Base-by-base conservation (phyloP, 2,113 vertebrate genomes). In the Leptobrachium ailaonicum region DNA sequence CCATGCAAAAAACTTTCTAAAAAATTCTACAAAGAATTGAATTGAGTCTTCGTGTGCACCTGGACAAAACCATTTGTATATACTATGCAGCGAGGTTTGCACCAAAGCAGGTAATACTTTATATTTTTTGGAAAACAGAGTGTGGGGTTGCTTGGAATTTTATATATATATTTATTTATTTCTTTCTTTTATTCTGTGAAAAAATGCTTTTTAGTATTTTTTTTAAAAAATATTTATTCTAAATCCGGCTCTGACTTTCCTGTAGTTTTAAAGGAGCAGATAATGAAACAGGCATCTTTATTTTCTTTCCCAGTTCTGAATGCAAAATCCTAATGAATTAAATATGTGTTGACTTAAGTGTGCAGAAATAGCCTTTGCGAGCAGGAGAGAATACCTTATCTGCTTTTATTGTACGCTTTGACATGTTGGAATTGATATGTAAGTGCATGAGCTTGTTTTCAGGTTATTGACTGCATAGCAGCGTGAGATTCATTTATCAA, bases 271-370 rank as follows among this genome's bases (percentile, higher is more conserved):
- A 41, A 41, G 41, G 41, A 41, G 20, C 64, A 2, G 32, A 40
- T 13, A 69, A 69, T 54, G 12, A 68, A 69, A 13, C 42, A 69
- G 45, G 45, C 42, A 44, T 10, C 42, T 44, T 69, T 69, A 69
- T 11, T n/a, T 45, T 44, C 42, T 69, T 6, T 45, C 20, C 9
- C 67, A 69, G 2, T 44, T 5, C 41, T 69, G 41, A 69, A 45
- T 69, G 45, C 43, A 44, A 69, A 44, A 44, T n/a, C 41, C 2
- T 67, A 67, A 67, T 67, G 40, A 67, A 67, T 67, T 41, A 41
- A 66, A 66, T 67, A 67, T 67, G 41, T 67, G 64, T 67, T 67
- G 64, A 67, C 64, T 67, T 67, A 69, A 69, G 13, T 44, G 42
- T 44, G 67, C 42, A 69, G 41, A 44, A 44, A 44, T 69, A 43